Conservation (phyloP, 1,140 invertebrate species). For the Lasioglossum albipes region DNA sequence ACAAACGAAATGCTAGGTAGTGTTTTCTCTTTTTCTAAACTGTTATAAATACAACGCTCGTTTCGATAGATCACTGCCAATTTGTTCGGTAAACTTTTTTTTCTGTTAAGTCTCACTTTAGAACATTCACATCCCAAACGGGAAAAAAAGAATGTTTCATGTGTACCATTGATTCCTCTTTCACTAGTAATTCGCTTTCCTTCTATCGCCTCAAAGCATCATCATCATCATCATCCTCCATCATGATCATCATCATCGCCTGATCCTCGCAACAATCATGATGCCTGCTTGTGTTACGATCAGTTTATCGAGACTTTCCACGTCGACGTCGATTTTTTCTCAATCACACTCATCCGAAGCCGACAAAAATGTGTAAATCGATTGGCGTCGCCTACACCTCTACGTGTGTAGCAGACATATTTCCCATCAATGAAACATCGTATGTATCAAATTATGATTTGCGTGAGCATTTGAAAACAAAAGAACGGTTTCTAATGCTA, state of each 20-base stretch:
- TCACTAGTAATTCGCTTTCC: constrained; percentile 5
- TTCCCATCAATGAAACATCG: constrained; percentile 40
- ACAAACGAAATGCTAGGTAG: constrained; percentile 26
- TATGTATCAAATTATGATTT: constrained; percentile 48
- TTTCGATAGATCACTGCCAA: constrained; percentile 41
- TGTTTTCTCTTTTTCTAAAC: constrained; percentile 21
- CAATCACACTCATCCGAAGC: constrained; percentile 27
- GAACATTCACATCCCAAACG: constrained; percentile 14
- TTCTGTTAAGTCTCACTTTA: constrained; percentile 7
- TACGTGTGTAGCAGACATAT: constrained; percentile 1
- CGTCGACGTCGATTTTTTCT: constrained; percentile 7
- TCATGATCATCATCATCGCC: constrained; percentile 21
- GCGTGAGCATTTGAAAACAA: constrained; percentile 7
- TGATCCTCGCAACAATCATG: constrained; percentile 21
- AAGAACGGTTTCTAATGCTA: constrained; percentile 62
- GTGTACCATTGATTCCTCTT: constrained; percentile 3
- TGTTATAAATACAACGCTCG: constrained; percentile 37
- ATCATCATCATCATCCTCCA: constrained; percentile 33
- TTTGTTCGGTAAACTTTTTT: constrained; percentile 28
- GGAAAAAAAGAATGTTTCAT: constrained; percentile 8
- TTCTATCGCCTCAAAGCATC: constrained; percentile 39
- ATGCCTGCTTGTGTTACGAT: constrained; percentile 25
- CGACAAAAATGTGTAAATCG: constrained; percentile 43
- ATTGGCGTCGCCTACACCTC: constrained; percentile 18
- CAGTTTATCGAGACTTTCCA: constrained; percentile 27